These are phyloP conservation scores for Autographa pulchrina DNA, from an alignment of 2,888 invertebrate species.

Conservation along the genomic window DNA sequence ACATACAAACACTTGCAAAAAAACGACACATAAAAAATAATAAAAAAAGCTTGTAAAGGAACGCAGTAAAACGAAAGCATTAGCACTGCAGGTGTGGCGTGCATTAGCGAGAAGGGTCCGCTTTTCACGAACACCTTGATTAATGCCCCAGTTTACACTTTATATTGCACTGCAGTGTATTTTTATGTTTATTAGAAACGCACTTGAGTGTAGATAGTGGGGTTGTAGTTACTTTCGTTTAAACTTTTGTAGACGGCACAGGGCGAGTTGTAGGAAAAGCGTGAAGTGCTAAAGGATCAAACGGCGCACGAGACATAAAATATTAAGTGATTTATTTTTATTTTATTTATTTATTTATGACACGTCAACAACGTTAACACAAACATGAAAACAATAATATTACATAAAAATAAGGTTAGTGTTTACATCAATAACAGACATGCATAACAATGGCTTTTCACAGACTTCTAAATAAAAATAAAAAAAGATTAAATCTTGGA, in stretches of 20 bases:
- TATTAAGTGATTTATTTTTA: too few species aligned
- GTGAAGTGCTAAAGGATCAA: too few species aligned
- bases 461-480: too few species aligned
- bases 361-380: too few species aligned
- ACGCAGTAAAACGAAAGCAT: neutral
- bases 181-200: conserved; percentile 38
- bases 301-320: too few species aligned
- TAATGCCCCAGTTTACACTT: conserved; percentile 58
- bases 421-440: too few species aligned
- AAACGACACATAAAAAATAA: neutral
- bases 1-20: neutral
- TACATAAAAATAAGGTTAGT: too few species aligned
- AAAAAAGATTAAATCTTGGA: too few species aligned
- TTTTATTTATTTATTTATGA: too few species aligned
- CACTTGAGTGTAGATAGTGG: conserved; percentile 13
- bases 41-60: neutral
- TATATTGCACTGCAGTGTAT: conserved; percentile 54
- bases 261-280: too few species aligned
- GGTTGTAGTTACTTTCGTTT: neutral
- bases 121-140: conserved; percentile 65
- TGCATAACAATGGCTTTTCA: too few species aligned
- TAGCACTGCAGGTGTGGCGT: conserved; percentile 64
- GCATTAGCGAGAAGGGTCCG: conserved; percentile 72
- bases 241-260: neutral
- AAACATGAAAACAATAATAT: too few species aligned